Base-by-base conservation (phyloP, 2,888 invertebrate genomes). In the Diadegma fenestrale region DNA sequence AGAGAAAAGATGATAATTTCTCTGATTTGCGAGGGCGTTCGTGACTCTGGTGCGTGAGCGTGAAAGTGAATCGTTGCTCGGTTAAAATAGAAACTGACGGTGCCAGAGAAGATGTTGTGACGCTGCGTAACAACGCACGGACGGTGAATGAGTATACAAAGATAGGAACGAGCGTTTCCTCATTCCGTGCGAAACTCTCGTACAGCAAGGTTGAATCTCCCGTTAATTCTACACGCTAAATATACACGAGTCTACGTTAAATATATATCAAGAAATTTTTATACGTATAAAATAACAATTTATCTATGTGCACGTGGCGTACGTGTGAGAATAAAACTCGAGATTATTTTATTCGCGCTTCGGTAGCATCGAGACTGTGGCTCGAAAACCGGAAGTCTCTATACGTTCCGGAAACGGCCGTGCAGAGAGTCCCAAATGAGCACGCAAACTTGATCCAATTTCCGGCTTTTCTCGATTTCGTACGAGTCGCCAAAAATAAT, bases 141-240 rank as follows among this genome's bases (percentile, higher is more conserved):
- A 43, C 69, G 54, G 77, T 88, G 87, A 87, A 88, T 88, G 87
- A 71, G 80, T 63, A 69, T 63, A 77, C 71, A 33, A 84, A 85
- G 77, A 87, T 87, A 85, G 86, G 68, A n/a, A 61, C 78, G 51
- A 76, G 33, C 72, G 73, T 85, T 88, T 88, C 88, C 88, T 86
- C 87, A 88, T 87, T 86, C 86, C 82, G 66, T 68, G 66, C 63
- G 61, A 80, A 66, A 58, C 77, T 64, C 43, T 68, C 51, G 17
- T 51, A 71, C 76, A 45, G 77, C 85, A 75, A 83, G 81, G 83
- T 81, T 83, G 79, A 66, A 77, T 72, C 43, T 71, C 45, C 64
- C 69, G 54, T 82, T 71, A 73, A 76, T 79, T 45, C 43, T 30
- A 1, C 26, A 12, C 22, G 33, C 22, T 37, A 30, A 17, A 48